Percentiles rank a stretch among this genome's conserved stretches.
Evolutionary conservation across 2,113 vertebrate species (phyloP).

Genomic region (Hemiprocne comata): DNA sequence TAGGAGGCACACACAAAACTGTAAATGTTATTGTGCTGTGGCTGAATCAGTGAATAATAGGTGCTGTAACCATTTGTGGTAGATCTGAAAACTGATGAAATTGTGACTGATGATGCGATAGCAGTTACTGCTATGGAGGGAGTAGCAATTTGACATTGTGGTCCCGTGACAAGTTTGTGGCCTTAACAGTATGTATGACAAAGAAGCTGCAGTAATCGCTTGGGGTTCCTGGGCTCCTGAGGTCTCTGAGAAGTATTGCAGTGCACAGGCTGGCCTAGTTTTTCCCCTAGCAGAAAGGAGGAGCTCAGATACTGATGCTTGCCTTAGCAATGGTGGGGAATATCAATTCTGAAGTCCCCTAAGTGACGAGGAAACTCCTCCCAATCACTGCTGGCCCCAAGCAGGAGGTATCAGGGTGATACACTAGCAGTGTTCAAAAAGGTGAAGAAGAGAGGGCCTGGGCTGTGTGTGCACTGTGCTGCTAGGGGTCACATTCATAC

Average conservation of each 20-base stretch:
- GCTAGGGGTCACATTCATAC: background rate
- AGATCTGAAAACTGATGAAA: constrained; percentile 8
- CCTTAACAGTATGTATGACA: background rate
- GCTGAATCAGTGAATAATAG: background rate
- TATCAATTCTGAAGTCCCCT: background rate
- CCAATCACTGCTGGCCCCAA: accelerated
- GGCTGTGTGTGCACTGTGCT: background rate
- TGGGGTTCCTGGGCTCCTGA: background rate
- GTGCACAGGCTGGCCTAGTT: background rate
- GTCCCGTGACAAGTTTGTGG: background rate
- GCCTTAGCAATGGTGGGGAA: background rate
- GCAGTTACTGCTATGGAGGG: background rate
- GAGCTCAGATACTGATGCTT: background rate
- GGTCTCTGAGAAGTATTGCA: background rate
- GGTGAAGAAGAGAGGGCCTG: background rate
- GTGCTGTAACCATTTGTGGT: background rate
- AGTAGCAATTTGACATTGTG: background rate
- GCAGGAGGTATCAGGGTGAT: background rate
- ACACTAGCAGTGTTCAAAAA: background rate
- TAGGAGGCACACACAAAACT: background rate
- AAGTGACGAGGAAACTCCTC: background rate
- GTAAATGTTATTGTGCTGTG: accelerated
- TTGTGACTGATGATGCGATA: background rate
- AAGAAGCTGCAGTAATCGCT: background rate
- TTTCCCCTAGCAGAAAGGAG: background rate